Base-by-base conservation (phyloP, 35 echinoderm and acorn worm genomes). In the Holothuria glaberrima region DNA sequence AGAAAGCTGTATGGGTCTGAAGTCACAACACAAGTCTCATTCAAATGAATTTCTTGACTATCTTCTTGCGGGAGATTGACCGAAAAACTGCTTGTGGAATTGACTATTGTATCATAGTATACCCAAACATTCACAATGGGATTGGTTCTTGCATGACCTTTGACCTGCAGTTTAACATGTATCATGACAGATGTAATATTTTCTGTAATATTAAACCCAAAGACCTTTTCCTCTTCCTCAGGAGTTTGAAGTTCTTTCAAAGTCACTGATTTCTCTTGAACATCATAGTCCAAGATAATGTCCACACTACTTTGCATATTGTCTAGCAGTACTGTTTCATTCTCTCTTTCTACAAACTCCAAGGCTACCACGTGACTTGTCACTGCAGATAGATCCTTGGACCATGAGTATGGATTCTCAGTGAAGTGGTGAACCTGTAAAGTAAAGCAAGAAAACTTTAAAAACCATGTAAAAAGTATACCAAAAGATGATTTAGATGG, bases 281-380 rank as follows among this genome's bases (percentile, higher is more conserved):
- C 69, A 17, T 54, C 21, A 33, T 96, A 92, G 2, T 57, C 80
- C 13, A 95, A 41, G 58, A 92, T 75, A 20, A 90, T 84, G 56
- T 96, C 82, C 16, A 96, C 72, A 35, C 35, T 30, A 24, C 89
- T 36, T 5, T 66, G 36, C 17, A 96, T 82, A 54, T 74, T 60
- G 12, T 36, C 18, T 6, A 93, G 36, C 16, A 50, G 63, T 22
- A 96, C 30, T 50, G 68, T 60, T 59, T 87, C 67, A 48, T 90
- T 80, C 3, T 33, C 76, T n/a, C 21, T 20, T 68, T 56, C 63
- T 54, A 28, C 63, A 7, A 96, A 64, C 48, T 90, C 88, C 0
- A 96, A 36, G 57, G 87, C 77, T 12, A 59, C 90, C 57, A 96
- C 94, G 25, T 92, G 87, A 82, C 87, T 93, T 22, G 78, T 96